phyloP scores from a whole-genome alignment of 1,140 invertebrate species.

The Hypsibius dujardini region DNA sequence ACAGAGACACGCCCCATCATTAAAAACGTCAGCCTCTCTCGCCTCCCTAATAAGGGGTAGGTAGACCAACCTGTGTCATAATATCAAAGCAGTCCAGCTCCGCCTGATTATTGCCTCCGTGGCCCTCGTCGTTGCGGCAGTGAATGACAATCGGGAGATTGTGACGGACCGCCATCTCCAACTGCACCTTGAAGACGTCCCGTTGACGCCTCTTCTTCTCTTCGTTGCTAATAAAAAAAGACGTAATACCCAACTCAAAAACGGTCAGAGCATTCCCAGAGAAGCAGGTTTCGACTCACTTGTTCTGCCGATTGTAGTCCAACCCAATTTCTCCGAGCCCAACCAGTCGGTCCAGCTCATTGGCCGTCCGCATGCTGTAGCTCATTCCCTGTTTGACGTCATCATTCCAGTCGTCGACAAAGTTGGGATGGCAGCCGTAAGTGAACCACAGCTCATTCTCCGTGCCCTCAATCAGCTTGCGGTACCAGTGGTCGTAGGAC shows the following conservation, averaged over 20 bases:
- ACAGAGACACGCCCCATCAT: conserved; percentile 13
- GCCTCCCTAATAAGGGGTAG: neutral
- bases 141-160: conserved; percentile 35
- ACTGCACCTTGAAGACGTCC: conserved; percentile 32
- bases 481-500: conserved; percentile 9
- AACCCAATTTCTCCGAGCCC: conserved; percentile 38
- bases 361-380: conserved; percentile 27
- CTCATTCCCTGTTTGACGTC: conserved; percentile 24
- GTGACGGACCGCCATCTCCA: conserved; percentile 32
- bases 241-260: neutral
- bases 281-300: neutral
- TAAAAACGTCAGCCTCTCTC: too few species aligned
- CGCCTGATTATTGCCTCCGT: conserved; percentile 18
- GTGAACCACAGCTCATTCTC: conserved; percentile 35
- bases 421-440: conserved; percentile 38
- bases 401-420: conserved; percentile 29
- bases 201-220: conserved; percentile 30
- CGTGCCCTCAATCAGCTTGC: conserved; percentile 8
- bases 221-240: conserved; percentile 27
- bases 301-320: conserved; percentile 29
- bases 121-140: conserved; percentile 34
- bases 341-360: conserved; percentile 31
- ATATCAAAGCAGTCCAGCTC: conserved; percentile 27
- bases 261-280: neutral
- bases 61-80: conserved; percentile 29